Percentiles rank a stretch among this genome's conserved stretches.
Conservation (phyloP, 2,797 vertebrate genomes). For the Ibycter americanus region DNA sequence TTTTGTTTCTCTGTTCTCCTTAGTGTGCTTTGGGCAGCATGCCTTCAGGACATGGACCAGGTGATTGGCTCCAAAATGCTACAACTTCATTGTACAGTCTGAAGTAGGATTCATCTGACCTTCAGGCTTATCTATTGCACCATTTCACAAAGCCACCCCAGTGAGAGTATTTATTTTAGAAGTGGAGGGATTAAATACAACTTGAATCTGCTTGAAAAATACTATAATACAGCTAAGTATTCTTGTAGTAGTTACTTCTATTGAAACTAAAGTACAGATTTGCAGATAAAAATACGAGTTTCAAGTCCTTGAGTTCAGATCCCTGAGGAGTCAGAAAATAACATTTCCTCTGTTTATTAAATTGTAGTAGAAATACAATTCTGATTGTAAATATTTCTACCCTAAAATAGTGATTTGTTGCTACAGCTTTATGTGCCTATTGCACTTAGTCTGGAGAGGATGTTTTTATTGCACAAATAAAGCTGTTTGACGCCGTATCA, state of each 20-base stretch:
- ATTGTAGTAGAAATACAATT: conserved; percentile 2
- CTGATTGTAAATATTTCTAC: not conserved
- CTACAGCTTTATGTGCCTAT: not conserved
- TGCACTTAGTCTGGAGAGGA: not conserved
- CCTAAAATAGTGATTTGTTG: not conserved
- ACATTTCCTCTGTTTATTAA: conserved; percentile 25
- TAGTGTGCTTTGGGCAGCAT: not conserved
- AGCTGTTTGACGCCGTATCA: not conserved
- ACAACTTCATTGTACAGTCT: not conserved
- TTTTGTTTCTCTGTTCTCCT: not conserved
- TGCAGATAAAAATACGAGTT: conserved; percentile 14
- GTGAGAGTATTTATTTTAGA: not conserved
- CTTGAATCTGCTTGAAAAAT: not conserved
- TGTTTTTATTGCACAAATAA: not conserved
- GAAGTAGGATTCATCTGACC: not conserved
- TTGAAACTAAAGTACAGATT: not conserved
- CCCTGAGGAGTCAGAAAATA: not conserved
- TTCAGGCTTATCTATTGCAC: not conserved
- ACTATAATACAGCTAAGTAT: not conserved
- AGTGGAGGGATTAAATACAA: not conserved
- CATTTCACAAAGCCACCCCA: not conserved
- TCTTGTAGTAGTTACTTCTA: not conserved
- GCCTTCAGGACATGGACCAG: not conserved
- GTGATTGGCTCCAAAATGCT: not conserved
- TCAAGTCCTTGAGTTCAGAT: conserved; percentile 1